Base-by-base conservation (phyloP, 2,888 invertebrate species). In the Apomyelois bistriatella region DNA sequence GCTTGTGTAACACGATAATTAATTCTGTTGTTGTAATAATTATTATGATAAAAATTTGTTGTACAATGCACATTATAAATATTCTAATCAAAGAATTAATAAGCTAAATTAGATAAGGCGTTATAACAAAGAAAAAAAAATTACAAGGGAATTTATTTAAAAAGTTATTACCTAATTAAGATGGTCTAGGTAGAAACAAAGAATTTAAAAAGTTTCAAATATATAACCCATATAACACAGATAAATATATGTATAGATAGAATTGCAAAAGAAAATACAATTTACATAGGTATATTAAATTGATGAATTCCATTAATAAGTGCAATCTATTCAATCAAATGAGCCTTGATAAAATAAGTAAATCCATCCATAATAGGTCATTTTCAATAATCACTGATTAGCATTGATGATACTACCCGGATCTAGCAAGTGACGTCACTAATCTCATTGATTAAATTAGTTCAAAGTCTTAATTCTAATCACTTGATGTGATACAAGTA, bases 251-350 rank as follows among this genome's bases (percentile, higher is more conserved):
- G n/a, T n/a, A n/a, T n/a, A n/a, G n/a, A n/a, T n/a, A n/a, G n/a
- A n/a, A n/a, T n/a, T n/a, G n/a, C n/a, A n/a, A n/a, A n/a, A n/a
- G n/a, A n/a, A n/a, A n/a, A n/a, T n/a, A n/a, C n/a, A n/a, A 35
- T 35, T 35, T 35, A 10, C 35, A 35, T 10, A 8, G n/a, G n/a
- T n/a, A n/a, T 8, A 4, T 35, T 22, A 3, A 22, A 22, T 22
- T 22, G 22, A 35, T 35, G 1, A 37, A 12, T 12, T 9, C 37
- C n/a, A 37, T 37, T 2, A n/a, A 37, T 12, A 37, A 3, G 6
- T 37, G 1, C 28, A 43, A 43, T 43, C 28, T 28, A 28, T 43
- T 43, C 22, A 43, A 42, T 43, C 22, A 43, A 42, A 42, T 42
- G n/a, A 42, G 12, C 28, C 42, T 43, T 43, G 22, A 42, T 42